phyloP scores from a whole-genome alignment of 2,888 invertebrate genomes.

The Nemurella pictetii region DNA sequence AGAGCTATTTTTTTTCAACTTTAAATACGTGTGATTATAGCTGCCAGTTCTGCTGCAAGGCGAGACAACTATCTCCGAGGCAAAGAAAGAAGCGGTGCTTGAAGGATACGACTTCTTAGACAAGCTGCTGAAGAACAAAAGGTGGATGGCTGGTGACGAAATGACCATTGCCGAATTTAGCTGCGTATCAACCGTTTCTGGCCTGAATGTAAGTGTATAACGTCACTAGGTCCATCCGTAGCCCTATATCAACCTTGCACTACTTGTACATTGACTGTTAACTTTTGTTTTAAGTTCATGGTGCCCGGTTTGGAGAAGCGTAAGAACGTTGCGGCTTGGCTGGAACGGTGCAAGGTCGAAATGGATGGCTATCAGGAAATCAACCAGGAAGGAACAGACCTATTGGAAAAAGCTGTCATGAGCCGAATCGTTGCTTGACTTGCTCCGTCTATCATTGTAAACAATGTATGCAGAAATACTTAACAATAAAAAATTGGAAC shows the following conservation, averaged over 20 bases:
- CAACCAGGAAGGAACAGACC: conserved; percentile 36
- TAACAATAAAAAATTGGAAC: too few relatives aligned
- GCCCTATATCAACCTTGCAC: not conserved
- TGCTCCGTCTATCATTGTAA: not conserved
- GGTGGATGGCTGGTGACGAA: conserved; percentile 12
- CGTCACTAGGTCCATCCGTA: not conserved
- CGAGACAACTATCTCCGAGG: not conserved
- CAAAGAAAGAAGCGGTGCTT: not conserved
- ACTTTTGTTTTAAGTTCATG: not conserved
- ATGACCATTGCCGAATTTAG: conserved; percentile 24
- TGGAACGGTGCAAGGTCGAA: conserved; percentile 57
- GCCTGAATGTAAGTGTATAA: not conserved
- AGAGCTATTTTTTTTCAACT: not conserved
- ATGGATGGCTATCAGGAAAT: conserved; percentile 56
- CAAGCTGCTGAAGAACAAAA: not conserved
- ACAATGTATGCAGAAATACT: too few relatives aligned
- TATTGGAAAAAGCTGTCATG: not conserved
- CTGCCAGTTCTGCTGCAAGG: not conserved
- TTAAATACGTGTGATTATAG: not conserved
- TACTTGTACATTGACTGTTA: not conserved
- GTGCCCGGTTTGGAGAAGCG: not conserved
- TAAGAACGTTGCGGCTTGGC: conserved; percentile 61
- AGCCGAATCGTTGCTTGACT: not conserved
- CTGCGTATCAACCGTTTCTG: not conserved
- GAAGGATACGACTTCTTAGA: conserved; percentile 10